A percentile compares a stretch with the other conserved stretches of the same genome.
Evolutionary conservation across 2,113 vertebrate genomes (phyloP).

Genomic region (Furnarius figulus): DNA sequence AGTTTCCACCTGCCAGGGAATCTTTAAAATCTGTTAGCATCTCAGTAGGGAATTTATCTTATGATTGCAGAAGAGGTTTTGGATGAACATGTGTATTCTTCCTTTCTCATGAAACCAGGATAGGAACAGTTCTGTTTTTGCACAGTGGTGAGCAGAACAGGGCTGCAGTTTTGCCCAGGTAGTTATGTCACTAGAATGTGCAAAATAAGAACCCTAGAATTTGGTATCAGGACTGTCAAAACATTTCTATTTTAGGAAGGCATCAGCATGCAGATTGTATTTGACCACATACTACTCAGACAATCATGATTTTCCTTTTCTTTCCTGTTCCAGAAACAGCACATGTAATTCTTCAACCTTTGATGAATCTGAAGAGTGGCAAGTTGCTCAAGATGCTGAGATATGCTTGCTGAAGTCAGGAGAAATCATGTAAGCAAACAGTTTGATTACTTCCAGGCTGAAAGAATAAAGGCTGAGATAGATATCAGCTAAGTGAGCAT

Average conservation of each 20-base stretch:
- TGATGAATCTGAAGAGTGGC: constrained; percentile 81
- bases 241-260: not conserved
- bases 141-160: not conserved
- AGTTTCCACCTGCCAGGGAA: not conserved
- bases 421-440: constrained; percentile 87
- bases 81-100: not conserved
- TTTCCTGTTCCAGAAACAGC: constrained; percentile 70
- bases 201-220: not conserved
- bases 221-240: not conserved
- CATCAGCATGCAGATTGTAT: not conserved
- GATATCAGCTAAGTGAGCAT: not conserved
- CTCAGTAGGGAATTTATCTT: not conserved
- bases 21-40: not conserved
- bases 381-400: constrained; percentile 87
- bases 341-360: constrained; percentile 75
- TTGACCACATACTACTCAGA: not conserved
- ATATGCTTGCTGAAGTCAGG: constrained; percentile 90
- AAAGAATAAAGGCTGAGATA: not conserved
- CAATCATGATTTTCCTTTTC: not conserved
- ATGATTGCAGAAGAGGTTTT: not conserved
- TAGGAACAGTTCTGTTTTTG: not conserved
- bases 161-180: not conserved
- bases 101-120: not conserved
- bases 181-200: not conserved
- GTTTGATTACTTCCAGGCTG: not conserved